Evolutionary conservation across 2,113 vertebrate genomes (phyloP), one percentile per base, ranked within the genome.

Genomic region (Shinisaurus crocodilurus): DNA sequence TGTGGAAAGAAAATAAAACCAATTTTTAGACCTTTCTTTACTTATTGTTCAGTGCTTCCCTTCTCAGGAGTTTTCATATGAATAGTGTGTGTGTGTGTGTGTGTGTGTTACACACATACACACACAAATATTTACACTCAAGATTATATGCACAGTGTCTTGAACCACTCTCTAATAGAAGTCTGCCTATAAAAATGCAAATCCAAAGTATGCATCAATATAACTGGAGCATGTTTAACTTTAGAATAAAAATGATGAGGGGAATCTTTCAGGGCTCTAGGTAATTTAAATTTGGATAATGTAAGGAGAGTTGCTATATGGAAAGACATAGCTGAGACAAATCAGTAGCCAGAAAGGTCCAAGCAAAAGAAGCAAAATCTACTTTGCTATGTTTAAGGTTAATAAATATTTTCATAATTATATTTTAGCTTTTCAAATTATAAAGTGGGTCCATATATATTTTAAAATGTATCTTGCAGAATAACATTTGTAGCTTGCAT

Each of bases 121-220:
- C 34, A 18, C 72, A 37, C 70, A 72, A 6, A 72, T 12, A 69
- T 16, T 82, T 76, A 87, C n/a, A 94, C 92, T 77, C 75, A 20
- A 54, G 29, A 32, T 63, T 54, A 25, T 57, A 12, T 63, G 29
- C 63, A 84, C 60, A 60, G 8, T 29, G n/a, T 34, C 18, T 65
- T 50, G 8, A 87, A 32, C 27, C 45, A 83, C n/a, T 88, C 43
- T 43, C 6, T 77, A 94, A 93, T 0, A 91, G 40, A 92, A 89
- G 50, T 32, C 50, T 90, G 40, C 40, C 88, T 89, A 88, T 92
- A 92, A 94, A 95, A 94, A 92, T 82, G 79, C 80, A 95, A 95
- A 93, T 93, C 88, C 63, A 87, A 94, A 50, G 80, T 82, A 93
- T 65, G 15, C 48, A 91, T 60, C 37, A 34, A 91, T 87, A 89